Base-by-base conservation (phyloP, 2,888 invertebrate genomes). In the Drosophila kanekoi region DNA sequence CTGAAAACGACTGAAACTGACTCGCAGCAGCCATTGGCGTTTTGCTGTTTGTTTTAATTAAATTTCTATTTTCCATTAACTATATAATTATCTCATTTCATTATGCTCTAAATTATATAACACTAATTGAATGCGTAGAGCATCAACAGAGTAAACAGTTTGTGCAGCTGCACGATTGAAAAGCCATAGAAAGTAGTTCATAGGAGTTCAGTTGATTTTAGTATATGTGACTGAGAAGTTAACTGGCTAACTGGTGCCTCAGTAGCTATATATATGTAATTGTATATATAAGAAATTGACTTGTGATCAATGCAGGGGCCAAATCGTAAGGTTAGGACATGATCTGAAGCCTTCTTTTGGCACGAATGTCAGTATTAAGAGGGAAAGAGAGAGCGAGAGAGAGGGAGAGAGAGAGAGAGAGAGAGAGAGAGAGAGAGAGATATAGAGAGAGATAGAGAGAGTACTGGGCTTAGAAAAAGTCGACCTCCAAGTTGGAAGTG, bases 1-100 rank as follows among this genome's bases (percentile, higher is more conserved):
- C 28, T 28, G 28, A 28, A 28, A 28, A 33, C 11, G 63, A 61
- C 37, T 72, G 72, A 54, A 77, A 64, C 54, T 72, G 69, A 76
- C 68, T 52, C 61, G 51, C 53, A 51, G 59, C 23, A 23, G 33
- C 77, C 72, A 61, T 37, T 69, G 72, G 75, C 72, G 58, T 52
- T 76, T 61, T 64, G 49, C 63, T 77, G 64, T 76, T 75, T 77
- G 77, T 64, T 75, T 75, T 77, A 75, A 75, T 75, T 75, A 75
- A 75, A 72, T 76, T 77, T 77, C 44, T 59, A 77, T 72, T 77
- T 69, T 59, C 69, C 49, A 69, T 72, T 64, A 64, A 61, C 57
- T 48, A 40, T 43, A 72, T 69, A 77, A 76, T 76, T 76, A 76
- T 61, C 77, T 61, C 49, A 63, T 60, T 63, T 62, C 67, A 57